phyloP scores from a whole-genome alignment of 2,888 invertebrate species.

The Dromius quadrimaculatus region DNA sequence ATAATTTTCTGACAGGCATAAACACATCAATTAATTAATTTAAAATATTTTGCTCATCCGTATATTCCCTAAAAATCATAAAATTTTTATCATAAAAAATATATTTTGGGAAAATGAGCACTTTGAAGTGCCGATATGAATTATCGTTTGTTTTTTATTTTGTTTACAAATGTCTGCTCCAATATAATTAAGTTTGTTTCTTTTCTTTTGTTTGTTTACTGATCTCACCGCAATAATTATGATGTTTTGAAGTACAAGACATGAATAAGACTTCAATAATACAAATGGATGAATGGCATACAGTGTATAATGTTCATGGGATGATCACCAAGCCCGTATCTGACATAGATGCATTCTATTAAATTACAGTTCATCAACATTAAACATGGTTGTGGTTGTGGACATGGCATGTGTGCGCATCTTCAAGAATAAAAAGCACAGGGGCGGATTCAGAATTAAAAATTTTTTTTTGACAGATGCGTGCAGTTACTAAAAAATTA shows the following conservation, averaged over 20 bases:
- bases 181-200: no score
- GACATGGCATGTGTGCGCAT: slow-evolving; percentile 22
- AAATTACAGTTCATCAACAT: slow-evolving; percentile 51
- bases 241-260: slow-evolving; percentile 4
- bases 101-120: no score
- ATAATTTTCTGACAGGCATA: no score
- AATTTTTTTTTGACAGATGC: no score
- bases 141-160: no score
- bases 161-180: no score
- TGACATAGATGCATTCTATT: slow-evolving; percentile 52
- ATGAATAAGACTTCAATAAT: slow-evolving; percentile 7
- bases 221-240: slow-evolving; percentile 19
- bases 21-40: no score
- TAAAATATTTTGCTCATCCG: no score
- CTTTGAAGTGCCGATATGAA: no score
- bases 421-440: slow-evolving; percentile 17
- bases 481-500: no score
- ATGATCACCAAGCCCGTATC: slow-evolving; percentile 36
- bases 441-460: slow-evolving; percentile 9
- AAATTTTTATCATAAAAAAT: no score
- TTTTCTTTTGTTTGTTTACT: slow-evolving; percentile 11
- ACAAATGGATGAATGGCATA: neutral
- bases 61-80: no score
- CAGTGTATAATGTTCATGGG: slow-evolving; percentile 2
- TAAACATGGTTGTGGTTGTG: neutral